These are phyloP conservation scores for Ridgeia piscesae DNA, from an alignment of 1,140 invertebrate genomes.

Conservation along the genomic window DNA sequence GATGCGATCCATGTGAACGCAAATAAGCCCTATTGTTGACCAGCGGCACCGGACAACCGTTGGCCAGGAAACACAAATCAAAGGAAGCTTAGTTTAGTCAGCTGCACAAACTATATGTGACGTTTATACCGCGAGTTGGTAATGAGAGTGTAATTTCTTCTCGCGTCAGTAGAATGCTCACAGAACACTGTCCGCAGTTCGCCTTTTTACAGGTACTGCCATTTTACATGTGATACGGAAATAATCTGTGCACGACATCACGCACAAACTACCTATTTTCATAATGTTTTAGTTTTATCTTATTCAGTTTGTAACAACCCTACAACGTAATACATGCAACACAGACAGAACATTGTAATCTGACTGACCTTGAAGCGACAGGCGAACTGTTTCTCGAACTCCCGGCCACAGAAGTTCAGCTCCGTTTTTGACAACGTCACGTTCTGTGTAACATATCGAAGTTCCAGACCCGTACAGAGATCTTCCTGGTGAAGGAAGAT, in stretches of 20 bases:
- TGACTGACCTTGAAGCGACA: conserved; percentile 42
- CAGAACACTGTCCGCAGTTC: background rate
- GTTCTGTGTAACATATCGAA: conserved; percentile 47
- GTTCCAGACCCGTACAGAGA: conserved; percentile 39
- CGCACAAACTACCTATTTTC: background rate
- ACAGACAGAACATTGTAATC: too few species aligned
- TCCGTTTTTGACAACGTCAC: conserved; percentile 41
- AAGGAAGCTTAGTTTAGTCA: background rate
- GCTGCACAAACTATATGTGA: background rate
- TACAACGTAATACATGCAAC: too few species aligned
- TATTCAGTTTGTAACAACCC: too few species aligned
- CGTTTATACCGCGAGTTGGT: background rate
- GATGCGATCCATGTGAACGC: too few species aligned
- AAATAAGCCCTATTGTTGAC: too few species aligned
- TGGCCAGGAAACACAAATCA: too few species aligned
- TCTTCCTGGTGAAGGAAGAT: conserved; percentile 36
- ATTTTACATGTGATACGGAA: background rate
- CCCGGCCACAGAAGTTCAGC: conserved; percentile 45
- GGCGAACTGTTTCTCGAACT: conserved; percentile 51
- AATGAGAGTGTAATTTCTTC: too few species aligned
- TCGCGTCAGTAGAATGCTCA: background rate
- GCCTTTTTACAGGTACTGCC: background rate
- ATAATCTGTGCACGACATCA: background rate
- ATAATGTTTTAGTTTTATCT: too few species aligned
- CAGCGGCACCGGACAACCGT: too few species aligned